These are phyloP conservation scores for Dipodomys spectabilis DNA, from an alignment of 2,113 vertebrate species.

Conservation along the genomic window DNA sequence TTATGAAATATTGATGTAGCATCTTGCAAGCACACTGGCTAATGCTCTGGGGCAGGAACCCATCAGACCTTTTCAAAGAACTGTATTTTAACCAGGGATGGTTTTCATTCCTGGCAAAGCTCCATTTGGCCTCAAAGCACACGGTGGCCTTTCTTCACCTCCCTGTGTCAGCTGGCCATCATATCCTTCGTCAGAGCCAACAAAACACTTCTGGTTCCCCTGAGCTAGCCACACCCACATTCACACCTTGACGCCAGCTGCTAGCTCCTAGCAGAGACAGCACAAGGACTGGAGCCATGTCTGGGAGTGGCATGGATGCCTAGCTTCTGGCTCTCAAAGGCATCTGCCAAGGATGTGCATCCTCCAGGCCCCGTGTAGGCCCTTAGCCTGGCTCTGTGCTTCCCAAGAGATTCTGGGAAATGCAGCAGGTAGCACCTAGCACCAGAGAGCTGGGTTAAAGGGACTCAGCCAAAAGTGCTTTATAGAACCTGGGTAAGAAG, in stretches of 20 bases:
- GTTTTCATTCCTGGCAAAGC: conserved; percentile 38
- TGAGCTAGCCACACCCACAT: not conserved
- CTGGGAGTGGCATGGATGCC: not conserved
- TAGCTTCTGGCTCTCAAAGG: not conserved
- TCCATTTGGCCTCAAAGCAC: conserved; percentile 34
- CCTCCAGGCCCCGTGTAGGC: not conserved
- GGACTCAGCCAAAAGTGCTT: not conserved
- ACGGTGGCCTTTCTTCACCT: not conserved
- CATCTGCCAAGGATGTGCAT: not conserved
- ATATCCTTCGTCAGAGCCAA: not conserved
- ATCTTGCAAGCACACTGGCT: conserved; percentile 35
- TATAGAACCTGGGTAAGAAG: not conserved
- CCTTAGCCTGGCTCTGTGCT: not conserved
- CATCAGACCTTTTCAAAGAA: conserved; percentile 27
- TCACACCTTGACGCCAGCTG: not conserved
- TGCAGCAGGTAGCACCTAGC: not conserved
- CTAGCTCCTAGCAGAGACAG: not conserved
- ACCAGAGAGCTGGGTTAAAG: not conserved
- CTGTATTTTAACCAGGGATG: not conserved
- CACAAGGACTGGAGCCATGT: not conserved
- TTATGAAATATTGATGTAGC: conserved; percentile 65
- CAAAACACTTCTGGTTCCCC: not conserved
- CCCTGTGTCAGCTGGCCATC: not conserved
- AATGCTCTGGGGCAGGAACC: not conserved
- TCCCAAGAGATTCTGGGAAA: conserved; percentile 25